Base-by-base conservation (phyloP, 2,888 invertebrate species). In the Rhodophaea formosa region DNA sequence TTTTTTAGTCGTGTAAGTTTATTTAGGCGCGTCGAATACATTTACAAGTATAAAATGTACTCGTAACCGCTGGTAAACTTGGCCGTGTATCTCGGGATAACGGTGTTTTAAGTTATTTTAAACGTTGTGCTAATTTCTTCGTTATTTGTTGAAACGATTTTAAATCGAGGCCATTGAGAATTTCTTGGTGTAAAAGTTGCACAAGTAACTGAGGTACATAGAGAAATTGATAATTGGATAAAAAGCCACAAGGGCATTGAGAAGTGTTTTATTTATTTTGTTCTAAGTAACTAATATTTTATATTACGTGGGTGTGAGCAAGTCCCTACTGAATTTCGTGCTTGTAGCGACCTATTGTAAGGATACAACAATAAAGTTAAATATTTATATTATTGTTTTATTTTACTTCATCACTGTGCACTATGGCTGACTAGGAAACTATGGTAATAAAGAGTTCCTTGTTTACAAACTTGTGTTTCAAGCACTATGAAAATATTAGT, bases 221-320 rank as follows among this genome's bases (percentile, higher is more conserved):
- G 82, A 86, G 88, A 89, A 88, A 86, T 88, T 79, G 71, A 75
- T 79, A 80, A 80, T 84, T 80, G 77, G 75, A 74, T 77, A 75
- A 72, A 79, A 79, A 79, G 86, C 88, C 86, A 75, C 66, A 77
- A 76, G 79, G 89, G 88, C 88, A 82, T 80, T 84, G 80, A 80
- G 83, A 88, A 82, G 83, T 78, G 81, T 82, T 84, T 86, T 88
- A 88, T 90, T 90, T 89, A 88, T 90, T 89, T 88, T 82, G 87
- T 87, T 88, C 74, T 86, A 84, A 86, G 85, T 82, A 82, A 89
- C 86, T 84, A 84, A 88, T 89, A 88, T 85, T 87, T 86, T 88
- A 84, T 86, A 86, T 82, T 79, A 80, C 72, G 75, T 75, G 81
- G 80, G 79, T 78, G 81, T 23, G 75, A 82, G 77, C 75, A 72